Conservation (phyloP, 2,113 vertebrate species). For the Neodon shergylaensis region DNA sequence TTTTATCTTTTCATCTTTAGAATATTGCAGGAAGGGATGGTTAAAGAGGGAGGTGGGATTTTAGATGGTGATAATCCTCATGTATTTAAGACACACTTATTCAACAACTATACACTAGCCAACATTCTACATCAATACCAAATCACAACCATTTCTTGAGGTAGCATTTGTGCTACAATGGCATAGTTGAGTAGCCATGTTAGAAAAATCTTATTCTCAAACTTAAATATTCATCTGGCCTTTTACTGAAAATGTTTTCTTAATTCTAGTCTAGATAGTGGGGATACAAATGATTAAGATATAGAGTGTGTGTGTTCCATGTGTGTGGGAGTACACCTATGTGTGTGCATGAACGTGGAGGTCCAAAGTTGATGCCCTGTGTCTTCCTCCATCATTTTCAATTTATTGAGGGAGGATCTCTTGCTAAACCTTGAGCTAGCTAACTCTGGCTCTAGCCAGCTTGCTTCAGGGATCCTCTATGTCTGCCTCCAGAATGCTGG, state of each 20-base stretch:
- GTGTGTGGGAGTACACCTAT: not conserved
- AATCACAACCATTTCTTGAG: not conserved
- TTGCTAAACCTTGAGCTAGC: not conserved
- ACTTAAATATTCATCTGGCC: not conserved
- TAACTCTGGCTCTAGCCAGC: too few relatives aligned
- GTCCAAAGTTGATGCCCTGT: not conserved
- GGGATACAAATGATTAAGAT: not conserved
- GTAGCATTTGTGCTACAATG: not conserved
- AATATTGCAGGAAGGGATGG: not conserved
- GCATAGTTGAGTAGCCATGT: not conserved
- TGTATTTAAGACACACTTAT: slow-evolving; percentile 40
- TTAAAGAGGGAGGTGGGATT: not conserved
- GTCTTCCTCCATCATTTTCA: not conserved
- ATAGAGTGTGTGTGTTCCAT: not conserved
- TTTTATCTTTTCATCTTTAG: not conserved
- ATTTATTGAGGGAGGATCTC: not conserved
- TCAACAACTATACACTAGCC: not conserved
- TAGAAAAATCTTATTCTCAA: not conserved
- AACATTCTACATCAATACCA: not conserved
- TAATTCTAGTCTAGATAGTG: not conserved
- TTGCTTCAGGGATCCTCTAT: not conserved
- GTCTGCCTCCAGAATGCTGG: not conserved
- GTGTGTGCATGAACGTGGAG: not conserved
- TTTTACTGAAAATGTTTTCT: not conserved
- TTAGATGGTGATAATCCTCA: not conserved